These are phyloP conservation scores for Anguilla japonica DNA, from an alignment of 2,113 vertebrate genomes.

Conservation along the genomic window DNA sequence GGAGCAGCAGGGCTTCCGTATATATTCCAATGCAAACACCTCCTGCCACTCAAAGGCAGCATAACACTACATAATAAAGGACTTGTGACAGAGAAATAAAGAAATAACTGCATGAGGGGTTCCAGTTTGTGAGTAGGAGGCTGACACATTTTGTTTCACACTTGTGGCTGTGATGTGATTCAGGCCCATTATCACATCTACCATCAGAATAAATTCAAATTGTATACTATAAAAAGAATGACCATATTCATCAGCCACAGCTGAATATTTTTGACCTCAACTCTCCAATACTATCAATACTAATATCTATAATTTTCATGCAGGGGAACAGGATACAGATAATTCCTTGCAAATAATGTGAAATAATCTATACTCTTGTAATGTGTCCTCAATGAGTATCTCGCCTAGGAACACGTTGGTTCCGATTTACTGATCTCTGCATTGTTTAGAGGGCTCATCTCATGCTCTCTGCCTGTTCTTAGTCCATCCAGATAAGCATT, in stretches of 20 bases:
- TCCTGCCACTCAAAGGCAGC: background rate
- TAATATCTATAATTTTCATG: background rate
- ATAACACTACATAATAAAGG: slow-evolving; percentile 43
- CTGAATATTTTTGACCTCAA: background rate
- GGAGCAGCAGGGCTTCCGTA: slow-evolving; percentile 22
- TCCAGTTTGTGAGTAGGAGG: slow-evolving; percentile 50
- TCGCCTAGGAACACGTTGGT: background rate
- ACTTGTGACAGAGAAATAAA: slow-evolving; percentile 41
- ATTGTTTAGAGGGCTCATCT: background rate
- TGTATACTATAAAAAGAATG: background rate
- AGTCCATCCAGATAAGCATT: background rate
- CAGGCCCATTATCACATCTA: slow-evolving; percentile 62
- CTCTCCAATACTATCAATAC: background rate
- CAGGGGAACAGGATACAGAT: background rate
- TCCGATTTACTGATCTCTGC: background rate
- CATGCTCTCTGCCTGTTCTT: background rate
- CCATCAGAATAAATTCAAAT: slow-evolving; percentile 55
- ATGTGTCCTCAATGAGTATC: background rate
- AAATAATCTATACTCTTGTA: background rate
- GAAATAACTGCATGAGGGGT: slow-evolving; percentile 38
- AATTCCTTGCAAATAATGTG: background rate
- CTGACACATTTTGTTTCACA: slow-evolving; percentile 59
- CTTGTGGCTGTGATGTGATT: slow-evolving; percentile 36
- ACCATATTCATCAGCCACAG: background rate
- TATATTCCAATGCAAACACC: slow-evolving; percentile 16